Evolutionary conservation across 2,888 invertebrate genomes (phyloP), one percentile per base, ranked within the genome.

Genomic region (Rhingia campestris): DNA sequence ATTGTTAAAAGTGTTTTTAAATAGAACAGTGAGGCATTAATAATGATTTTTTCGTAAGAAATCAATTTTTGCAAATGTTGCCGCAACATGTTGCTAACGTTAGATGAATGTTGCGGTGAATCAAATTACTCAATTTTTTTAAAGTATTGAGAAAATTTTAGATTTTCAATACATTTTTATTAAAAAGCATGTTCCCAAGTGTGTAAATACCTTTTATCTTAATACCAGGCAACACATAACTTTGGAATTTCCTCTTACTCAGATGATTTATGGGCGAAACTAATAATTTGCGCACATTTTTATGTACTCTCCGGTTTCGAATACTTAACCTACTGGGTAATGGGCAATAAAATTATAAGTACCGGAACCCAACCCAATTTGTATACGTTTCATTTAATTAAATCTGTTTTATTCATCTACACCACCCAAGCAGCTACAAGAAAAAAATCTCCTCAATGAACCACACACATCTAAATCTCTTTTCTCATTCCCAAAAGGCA

Each of bases 351-450:
- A 73, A 54, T 9, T 32, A 45, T 47, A 63, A 63, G 45, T 54
- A 73, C 63, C 73, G 45, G 53, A 59, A 61, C 72, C 59, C 61
- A 61, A 72, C 61, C 51, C 53, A 69, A 61, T 76, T 69, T 75
- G 45, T 67, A 37, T 43, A 53, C 51, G 37, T 30, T 75, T 67
- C 45, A 61, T 67, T 61, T 53, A 76, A 59, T 66, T 76, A 67
- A 67, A 76, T 61, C 45, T 53, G 6, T 69, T 61, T 76, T 61
- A 41, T 61, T 76, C 37, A 37, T 59, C 14, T n/a, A 45, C 61
- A 43, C 72, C 72, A 73, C 63, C 73, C 73, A 64, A 54, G 67
- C 43, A 45, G 67, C 39, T 12, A 54, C 1, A 53, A 4, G 22
- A 12, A 69, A n/a, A 9, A 22, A 39, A 61, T 35, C 39, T 43